phyloP scores from a whole-genome alignment of 2,113 vertebrate genomes.

The Alligator mississippiensis region DNA sequence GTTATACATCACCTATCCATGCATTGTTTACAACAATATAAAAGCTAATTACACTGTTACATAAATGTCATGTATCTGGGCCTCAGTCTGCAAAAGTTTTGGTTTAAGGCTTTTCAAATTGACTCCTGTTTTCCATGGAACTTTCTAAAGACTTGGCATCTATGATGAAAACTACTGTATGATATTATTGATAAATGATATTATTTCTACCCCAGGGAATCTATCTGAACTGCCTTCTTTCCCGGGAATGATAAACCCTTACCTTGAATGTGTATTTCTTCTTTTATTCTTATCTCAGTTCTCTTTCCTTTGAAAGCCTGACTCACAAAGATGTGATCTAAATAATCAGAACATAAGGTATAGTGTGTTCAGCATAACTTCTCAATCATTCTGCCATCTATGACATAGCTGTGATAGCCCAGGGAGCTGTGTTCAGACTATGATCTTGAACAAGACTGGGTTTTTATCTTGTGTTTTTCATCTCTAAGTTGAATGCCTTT shows the following conservation, averaged over 20 bases:
- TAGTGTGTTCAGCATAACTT: slow-evolving; percentile 21
- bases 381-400: slow-evolving; percentile 32
- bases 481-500: neutral
- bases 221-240: neutral
- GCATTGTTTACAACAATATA: no score
- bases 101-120: no score
- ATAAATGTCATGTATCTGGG: no score
- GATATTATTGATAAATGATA: neutral
- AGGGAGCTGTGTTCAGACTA: neutral
- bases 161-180: neutral
- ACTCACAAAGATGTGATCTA: slow-evolving; percentile 28
- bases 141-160: neutral
- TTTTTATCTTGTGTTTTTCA: neutral
- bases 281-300: neutral
- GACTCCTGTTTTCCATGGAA: no score
- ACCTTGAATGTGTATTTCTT: neutral
- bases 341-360: slow-evolving; percentile 34
- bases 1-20: no score
- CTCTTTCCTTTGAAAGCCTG: slow-evolving; percentile 33
- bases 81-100: no score
- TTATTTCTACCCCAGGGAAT: neutral
- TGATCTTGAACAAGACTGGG: neutral
- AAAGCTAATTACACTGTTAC: neutral
- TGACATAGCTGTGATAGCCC: neutral
- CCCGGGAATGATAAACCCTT: neutral